phyloP scores from a whole-genome alignment of 2,797 vertebrate genomes.

The Setipinna tenuifilis region DNA sequence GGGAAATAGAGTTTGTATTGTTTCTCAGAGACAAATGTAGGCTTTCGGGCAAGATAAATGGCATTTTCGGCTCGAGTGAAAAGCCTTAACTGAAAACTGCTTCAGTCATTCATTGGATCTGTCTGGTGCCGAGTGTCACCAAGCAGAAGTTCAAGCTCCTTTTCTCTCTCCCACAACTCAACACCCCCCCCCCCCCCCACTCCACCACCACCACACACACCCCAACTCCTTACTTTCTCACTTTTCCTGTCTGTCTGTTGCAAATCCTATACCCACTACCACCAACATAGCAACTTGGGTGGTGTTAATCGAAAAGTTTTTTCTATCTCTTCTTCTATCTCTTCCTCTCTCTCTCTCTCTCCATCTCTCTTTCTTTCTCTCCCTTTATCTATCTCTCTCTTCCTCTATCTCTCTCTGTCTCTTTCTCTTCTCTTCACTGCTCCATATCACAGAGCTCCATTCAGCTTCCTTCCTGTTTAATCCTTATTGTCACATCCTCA shows the following conservation, averaged over 20 bases:
- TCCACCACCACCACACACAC: too few relatives aligned
- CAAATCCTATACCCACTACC: not conserved
- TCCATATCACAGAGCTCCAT: not conserved
- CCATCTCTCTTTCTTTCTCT: too few relatives aligned
- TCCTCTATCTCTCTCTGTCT: too few relatives aligned
- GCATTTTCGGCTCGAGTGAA: constrained; percentile 61
- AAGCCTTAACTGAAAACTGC: constrained; percentile 60
- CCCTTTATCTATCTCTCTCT: too few relatives aligned
- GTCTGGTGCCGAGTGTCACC: constrained; percentile 62
- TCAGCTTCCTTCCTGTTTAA: not conserved
- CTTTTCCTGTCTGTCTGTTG: not conserved
- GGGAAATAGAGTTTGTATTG: constrained; percentile 77
- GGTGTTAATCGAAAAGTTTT: not conserved
- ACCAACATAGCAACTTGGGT: constrained; percentile 7
- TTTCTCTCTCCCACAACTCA: not conserved
- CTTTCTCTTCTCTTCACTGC: not conserved
- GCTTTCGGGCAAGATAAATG: constrained; percentile 68
- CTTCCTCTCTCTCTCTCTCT: not conserved
- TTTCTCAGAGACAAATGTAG: constrained; percentile 76
- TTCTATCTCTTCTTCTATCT: not conserved
- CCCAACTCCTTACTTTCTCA: not conserved
- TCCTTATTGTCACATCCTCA: not conserved
- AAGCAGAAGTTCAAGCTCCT: constrained; percentile 29
- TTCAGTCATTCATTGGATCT: constrained; percentile 60
- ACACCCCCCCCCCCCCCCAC: not conserved